Percentiles rank a stretch among this genome's conserved stretches.
phyloP scores from a whole-genome alignment of 2,888 invertebrate genomes.

The Rhagophthalmus giganteus region DNA sequence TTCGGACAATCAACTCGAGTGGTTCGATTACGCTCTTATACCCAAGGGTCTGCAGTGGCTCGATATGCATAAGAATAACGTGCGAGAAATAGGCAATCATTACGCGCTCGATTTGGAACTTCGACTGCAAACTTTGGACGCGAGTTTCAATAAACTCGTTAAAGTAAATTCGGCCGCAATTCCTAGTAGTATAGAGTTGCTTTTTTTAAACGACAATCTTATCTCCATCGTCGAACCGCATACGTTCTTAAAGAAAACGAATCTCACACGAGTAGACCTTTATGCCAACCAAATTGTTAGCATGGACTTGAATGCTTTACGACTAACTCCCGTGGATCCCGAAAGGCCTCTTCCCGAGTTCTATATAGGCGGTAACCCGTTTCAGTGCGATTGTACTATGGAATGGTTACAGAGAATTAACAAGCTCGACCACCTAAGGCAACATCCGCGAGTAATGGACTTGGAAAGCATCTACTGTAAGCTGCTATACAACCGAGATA shows the following conservation, averaged over 20 bases:
- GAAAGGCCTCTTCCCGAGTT: slow-evolving; percentile 81
- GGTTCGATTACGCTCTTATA: slow-evolving; percentile 86
- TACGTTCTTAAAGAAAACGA: slow-evolving; percentile 85
- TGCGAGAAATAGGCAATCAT: slow-evolving; percentile 77
- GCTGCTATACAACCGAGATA: slow-evolving; percentile 80
- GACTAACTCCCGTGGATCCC: slow-evolving; percentile 77
- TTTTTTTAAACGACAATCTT: slow-evolving; percentile 88
- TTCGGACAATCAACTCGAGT: slow-evolving; percentile 85
- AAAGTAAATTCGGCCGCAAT: slow-evolving; percentile 75
- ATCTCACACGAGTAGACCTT: slow-evolving; percentile 87
- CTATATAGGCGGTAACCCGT: slow-evolving; percentile 92
- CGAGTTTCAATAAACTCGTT: slow-evolving; percentile 86
- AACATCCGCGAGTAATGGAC: slow-evolving; percentile 90
- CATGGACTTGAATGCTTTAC: slow-evolving; percentile 86
- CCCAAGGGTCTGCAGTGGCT: slow-evolving; percentile 84
- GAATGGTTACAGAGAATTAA: slow-evolving; percentile 94
- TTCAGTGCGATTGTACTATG: slow-evolving; percentile 93
- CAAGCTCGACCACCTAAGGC: slow-evolving; percentile 77
- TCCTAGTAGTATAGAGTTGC: slow-evolving; percentile 81
- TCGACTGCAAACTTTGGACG: slow-evolving; percentile 80
- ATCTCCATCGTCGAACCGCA: slow-evolving; percentile 84
- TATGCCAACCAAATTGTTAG: slow-evolving; percentile 90
- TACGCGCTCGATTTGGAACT: slow-evolving; percentile 71
- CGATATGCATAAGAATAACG: slow-evolving; percentile 85
- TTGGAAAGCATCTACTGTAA: slow-evolving; percentile 88